Evolutionary conservation across 2,888 invertebrate species (phyloP), one percentile per base, ranked within the genome.

Genomic region (Myathropa florea): DNA sequence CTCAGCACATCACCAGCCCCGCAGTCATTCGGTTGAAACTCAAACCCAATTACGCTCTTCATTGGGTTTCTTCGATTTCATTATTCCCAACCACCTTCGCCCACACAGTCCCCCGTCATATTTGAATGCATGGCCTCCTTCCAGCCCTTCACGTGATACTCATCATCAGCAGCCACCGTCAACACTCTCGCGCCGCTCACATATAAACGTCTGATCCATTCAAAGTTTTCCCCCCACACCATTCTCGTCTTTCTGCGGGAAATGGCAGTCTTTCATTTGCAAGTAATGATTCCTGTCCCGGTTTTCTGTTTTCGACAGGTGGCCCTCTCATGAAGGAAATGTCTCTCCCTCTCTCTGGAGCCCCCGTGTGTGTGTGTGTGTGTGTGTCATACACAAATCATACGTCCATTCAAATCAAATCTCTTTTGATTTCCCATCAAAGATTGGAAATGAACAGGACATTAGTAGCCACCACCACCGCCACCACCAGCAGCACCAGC

Each of bases 331-430:
- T 72, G 36, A 68, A 77, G 71, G 76, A 81, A 72, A 85, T 72
- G 76, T 81, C 85, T 73, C 4, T 33, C 53, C 73, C 65, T 55
- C 33, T 33, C 39, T 63, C 28, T 2, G 55, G n/a, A n/a, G n/a
- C n/a, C n/a, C 28, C 24, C 33, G 14, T 18, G 12, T 10, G 14
- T 6, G n/a, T n/a, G 57, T 21, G 18, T 39, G 24, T n/a, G 36
- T 64, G 36, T 81, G 64, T 85, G 77, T 82, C 77, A 70, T 70
- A 77, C 81, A 81, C 68, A 85, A 85, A 85, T 85, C 82, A 85
- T 82, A 70, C 78, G 85, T 85, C 73, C 85, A 77, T 72, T 85
- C 82, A 73, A 82, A 82, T 85, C 82, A 73, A 82, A 85, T 85
- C 73, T 82, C 82, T 65, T 70, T 78, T 85, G 82, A 85, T 82